Base-by-base conservation (phyloP, 2,797 vertebrate genomes). In the Remorina albescens region DNA sequence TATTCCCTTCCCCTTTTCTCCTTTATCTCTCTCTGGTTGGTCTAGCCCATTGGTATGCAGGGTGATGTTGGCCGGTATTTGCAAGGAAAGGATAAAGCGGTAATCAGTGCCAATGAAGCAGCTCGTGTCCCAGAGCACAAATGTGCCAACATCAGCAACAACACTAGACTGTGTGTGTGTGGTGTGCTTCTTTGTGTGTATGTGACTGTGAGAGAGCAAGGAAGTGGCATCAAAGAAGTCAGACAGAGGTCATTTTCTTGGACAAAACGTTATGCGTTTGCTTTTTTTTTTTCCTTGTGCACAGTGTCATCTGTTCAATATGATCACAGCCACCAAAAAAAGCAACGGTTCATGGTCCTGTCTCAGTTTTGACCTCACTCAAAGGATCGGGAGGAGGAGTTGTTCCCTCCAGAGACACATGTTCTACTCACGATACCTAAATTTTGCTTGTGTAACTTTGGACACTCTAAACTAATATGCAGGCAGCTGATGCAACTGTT, bases 61-160 rank as follows among this genome's bases (percentile, higher is more conserved):
- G 71, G 61, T 66, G 82, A 83, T 80, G 73, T 78, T 86, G 81
- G 84, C 79, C 64, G 65, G 39, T 88, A 86, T 90, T 90, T 88
- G 87, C 86, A 84, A 80, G 67, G 67, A 85, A 84, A 82, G 89
- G 83, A 92, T 92, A 92, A 91, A 92, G 80, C 68, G 41, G 80
- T 90, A 89, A 93, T 93, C 92, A 90, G 87, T 86, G 89, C 86
- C 90, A 90, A 81, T 86, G 86, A 92, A 91, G 88, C 89, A 82
- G 80, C 85, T 90, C 87, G 86, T 86, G 89, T 92, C 86, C 87
- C 90, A 85, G 67, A 89, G 86, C 84, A 67, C 88, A 91, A 92
- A 94, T 92, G 89, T 91, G 90, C 91, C 89, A 88, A 87, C 91
- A 89, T 92, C 91, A 90, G 91, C 92, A 93, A 83, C 82, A 86